Evolutionary conservation across 1,140 invertebrate species (phyloP).

Genomic region (Leptinotarsa lineolata): DNA sequence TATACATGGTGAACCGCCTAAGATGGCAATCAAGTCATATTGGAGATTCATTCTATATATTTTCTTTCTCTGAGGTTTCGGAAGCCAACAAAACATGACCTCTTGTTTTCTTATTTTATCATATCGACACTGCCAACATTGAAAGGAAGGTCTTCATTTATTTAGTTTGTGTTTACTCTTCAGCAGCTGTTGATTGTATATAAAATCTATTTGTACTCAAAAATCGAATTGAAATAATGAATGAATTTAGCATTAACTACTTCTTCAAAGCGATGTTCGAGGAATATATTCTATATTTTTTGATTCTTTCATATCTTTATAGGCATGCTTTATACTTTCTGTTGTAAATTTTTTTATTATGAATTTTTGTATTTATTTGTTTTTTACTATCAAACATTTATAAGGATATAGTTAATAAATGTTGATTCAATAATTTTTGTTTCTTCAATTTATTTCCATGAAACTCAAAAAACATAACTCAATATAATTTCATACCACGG

Average conservation of each 20-base stretch:
- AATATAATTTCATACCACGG: too few species aligned
- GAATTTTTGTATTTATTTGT: slow-evolving; percentile 22
- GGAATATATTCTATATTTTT: neutral
- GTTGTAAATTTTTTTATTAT: slow-evolving; percentile 20
- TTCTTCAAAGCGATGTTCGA: neutral
- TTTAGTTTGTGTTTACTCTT: too few species aligned
- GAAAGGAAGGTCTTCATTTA: neutral
- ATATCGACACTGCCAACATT: neutral
- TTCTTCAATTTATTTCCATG: too few species aligned
- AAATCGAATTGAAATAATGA: neutral
- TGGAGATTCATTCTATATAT: neutral
- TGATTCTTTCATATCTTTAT: neutral
- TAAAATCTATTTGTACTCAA: neutral
- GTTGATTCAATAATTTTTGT: neutral
- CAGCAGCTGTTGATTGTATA: neutral
- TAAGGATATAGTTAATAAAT: neutral
- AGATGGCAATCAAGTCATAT: neutral
- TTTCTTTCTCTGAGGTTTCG: neutral
- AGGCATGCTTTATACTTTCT: slow-evolving; percentile 13
- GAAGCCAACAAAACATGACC: too few species aligned
- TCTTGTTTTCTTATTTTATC: neutral
- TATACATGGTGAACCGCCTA: neutral
- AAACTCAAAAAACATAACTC: too few species aligned
- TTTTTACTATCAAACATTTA: slow-evolving; percentile 18
- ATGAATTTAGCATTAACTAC: neutral